These are phyloP conservation scores for Synergus japonicus DNA, from an alignment of 2,888 invertebrate genomes.

Conservation along the genomic window DNA sequence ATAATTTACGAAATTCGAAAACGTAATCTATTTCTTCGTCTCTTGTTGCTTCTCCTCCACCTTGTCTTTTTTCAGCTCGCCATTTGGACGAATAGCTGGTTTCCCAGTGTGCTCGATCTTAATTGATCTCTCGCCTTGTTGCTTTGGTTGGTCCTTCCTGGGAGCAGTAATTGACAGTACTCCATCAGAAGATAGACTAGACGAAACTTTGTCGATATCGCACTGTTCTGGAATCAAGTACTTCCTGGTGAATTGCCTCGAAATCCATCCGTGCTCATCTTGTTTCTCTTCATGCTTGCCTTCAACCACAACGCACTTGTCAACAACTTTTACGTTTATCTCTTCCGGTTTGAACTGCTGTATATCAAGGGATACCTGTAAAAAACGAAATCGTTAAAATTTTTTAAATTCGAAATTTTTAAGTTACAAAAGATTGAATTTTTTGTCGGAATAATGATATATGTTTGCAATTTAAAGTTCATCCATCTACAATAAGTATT, in stretches of 20 bases:
- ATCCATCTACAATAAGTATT: no score
- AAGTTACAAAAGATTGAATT: no score
- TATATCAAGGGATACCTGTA: slow-evolving; percentile 80
- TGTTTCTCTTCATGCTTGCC: slow-evolving; percentile 90
- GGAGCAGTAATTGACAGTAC: slow-evolving; percentile 88
- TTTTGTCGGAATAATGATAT: no score
- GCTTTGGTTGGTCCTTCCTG: slow-evolving; percentile 77
- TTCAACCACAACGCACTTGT: slow-evolving; percentile 84
- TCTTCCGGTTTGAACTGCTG: slow-evolving; percentile 82
- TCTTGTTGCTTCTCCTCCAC: no score
- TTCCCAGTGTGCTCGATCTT: slow-evolving; percentile 69
- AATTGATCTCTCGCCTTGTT: slow-evolving; percentile 62
- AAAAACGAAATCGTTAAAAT: background rate
- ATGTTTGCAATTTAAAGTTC: no score
- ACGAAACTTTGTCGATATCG: slow-evolving; percentile 85
- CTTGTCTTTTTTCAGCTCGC: background rate
- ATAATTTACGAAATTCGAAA: no score
- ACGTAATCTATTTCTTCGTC: background rate
- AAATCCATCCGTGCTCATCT: slow-evolving; percentile 84
- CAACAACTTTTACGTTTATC: slow-evolving; percentile 82
- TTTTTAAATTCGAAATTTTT: background rate
- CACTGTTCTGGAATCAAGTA: slow-evolving; percentile 78
- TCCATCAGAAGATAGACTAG: slow-evolving; percentile 90
- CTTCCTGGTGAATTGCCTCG: slow-evolving; percentile 77
- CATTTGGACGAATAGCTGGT: slow-evolving; percentile 59